Base-by-base conservation (phyloP, 1,140 invertebrate species). In the Dryas iulia region DNA sequence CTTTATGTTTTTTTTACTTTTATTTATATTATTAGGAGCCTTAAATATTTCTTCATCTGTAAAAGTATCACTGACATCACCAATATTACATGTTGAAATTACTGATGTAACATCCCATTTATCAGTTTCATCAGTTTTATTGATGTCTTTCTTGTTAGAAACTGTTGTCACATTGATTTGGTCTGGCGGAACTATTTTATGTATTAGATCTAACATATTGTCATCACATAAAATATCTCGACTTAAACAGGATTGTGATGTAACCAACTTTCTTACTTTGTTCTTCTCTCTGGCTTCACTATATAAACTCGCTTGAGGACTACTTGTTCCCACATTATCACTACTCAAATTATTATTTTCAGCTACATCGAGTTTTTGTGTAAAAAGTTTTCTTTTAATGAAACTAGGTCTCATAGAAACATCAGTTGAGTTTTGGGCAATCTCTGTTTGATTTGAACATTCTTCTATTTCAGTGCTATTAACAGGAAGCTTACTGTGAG, bases 41-140 rank as follows among this genome's bases (percentile, higher is more conserved):
- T 66, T 69, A 69, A 87, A 87, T 80, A 85, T 86, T 74, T 90
- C 88, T 58, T 90, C 88, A 82, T 90, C 88, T 26, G 86, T 89
- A 62, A 72, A 89, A 30, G 86, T 89, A 26, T 89, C 86, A 75
- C 88, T 90, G 5, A 74, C 59, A 67, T 82, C 77, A 54, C 77
- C 76, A 63, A 75, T 73, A 31, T 86, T 79, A 47, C 80, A 79
- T 35, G 65, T 76, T n/a, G 86, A 79, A 64, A 89, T 78, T 35
- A 86, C 66, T 52, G 82, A 82, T 21, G 76, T 76, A 10, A 89
- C 72, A 78, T 91, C 88, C 84, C 82, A 87, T 66, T 82, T 89
- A 14, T 83, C 77, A 57, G 79, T 65, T 26, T 76, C 66, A 14
- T 74, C 71, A 54, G 39, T 81, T 53, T 71, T 81, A 18, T 31